These are phyloP conservation scores for Amyelois transitella DNA, from an alignment of 1,140 invertebrate genomes.

Conservation along the genomic window DNA sequence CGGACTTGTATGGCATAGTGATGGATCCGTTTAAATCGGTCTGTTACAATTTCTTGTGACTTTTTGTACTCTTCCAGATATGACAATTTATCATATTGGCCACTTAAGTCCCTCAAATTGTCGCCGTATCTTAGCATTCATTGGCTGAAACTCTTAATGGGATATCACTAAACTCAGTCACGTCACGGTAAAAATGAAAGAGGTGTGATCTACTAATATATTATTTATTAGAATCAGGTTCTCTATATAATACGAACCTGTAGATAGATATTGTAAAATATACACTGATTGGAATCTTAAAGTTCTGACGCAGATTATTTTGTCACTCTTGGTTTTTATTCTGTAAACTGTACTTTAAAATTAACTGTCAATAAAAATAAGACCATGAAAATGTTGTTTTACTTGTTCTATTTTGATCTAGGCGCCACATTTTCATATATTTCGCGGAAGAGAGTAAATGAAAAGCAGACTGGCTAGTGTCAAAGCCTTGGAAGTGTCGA, in stretches of 20 bases:
- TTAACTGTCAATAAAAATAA: constrained; percentile 12
- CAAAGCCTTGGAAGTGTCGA: too few relatives aligned
- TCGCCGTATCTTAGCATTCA: too few relatives aligned
- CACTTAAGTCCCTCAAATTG: too few relatives aligned
- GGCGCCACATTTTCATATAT: too few relatives aligned
- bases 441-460: too few relatives aligned
- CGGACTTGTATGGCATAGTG: too few relatives aligned
- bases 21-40: too few relatives aligned
- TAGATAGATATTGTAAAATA: constrained; percentile 23
- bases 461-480: too few relatives aligned
- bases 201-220: constrained; percentile 11
- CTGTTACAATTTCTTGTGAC: too few relatives aligned
- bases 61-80: too few relatives aligned
- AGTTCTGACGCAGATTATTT: constrained; percentile 6
- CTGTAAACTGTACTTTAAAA: constrained; percentile 7
- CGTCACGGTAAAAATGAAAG: not conserved
- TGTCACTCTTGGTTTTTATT: constrained; percentile 7
- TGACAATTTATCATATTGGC: too few relatives aligned
- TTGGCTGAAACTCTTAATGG: too few relatives aligned
- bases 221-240: constrained; percentile 12
- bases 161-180: not conserved
- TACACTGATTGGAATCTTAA: constrained; percentile 9
- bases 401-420: not conserved
- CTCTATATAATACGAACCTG: constrained; percentile 9
- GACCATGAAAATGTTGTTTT: constrained; percentile 5